A percentile compares a stretch with the other conserved stretches of the same genome.
Conservation (phyloP, 2,113 vertebrate species). For the Tenrec ecaudatus region DNA sequence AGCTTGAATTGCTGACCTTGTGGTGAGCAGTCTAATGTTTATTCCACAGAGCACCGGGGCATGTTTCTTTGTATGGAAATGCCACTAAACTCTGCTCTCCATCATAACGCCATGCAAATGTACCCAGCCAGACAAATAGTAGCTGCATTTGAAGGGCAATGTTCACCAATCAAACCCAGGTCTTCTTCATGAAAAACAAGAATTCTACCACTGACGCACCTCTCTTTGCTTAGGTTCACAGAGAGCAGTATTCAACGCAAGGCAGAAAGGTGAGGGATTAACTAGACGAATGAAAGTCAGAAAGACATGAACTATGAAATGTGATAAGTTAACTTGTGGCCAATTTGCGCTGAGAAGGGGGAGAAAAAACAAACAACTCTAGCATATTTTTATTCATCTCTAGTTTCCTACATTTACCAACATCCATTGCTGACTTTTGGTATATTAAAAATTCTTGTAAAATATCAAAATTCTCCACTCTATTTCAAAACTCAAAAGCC, state of each 20-base stretch:
- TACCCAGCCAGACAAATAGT: neutral
- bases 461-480: neutral
- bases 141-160: neutral
- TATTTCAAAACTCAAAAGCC: neutral
- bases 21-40: no score
- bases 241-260: slow-evolving; percentile 18
- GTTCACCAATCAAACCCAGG: neutral
- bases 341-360: neutral
- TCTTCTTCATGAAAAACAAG: neutral
- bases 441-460: neutral
- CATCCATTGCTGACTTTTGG: neutral
- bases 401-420: neutral
- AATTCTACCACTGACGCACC: neutral
- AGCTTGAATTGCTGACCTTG: no score
- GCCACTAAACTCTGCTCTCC: neutral
- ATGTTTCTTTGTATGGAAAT: neutral
- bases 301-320: neutral
- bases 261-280: no score
- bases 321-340: neutral
- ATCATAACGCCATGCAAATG: neutral
- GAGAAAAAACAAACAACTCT: neutral
- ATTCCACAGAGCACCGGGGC: no score
- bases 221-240: slow-evolving; percentile 7
- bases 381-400: neutral
- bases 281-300: no score